These are phyloP conservation scores for Ranitomeya imitator DNA, from an alignment of 2,113 vertebrate species.

Conservation along the genomic window DNA sequence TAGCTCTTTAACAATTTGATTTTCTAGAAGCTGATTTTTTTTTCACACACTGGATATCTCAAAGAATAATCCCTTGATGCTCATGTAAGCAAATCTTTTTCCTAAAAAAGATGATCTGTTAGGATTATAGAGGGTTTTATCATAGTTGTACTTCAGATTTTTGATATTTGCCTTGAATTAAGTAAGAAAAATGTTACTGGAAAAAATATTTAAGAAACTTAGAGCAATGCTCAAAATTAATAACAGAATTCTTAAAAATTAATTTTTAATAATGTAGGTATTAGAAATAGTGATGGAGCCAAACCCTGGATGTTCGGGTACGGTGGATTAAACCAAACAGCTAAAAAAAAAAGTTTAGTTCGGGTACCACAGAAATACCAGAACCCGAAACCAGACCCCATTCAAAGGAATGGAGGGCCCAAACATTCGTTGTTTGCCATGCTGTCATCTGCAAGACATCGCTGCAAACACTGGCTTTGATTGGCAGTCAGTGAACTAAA, in stretches of 20 bases:
- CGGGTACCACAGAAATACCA: no score
- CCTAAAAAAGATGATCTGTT: constrained; percentile 5
- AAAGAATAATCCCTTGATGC: constrained; percentile 36
- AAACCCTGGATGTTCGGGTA: no score
- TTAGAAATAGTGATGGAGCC: no score
- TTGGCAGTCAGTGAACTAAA: no score
- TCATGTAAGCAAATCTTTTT: constrained; percentile 36
- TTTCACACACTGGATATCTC: constrained; percentile 1
- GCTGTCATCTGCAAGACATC: no score
- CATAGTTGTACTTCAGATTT: constrained; percentile 10
- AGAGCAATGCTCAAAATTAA: not conserved
- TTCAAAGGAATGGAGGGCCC: no score
- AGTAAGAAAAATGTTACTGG: not conserved
- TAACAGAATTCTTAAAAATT: not conserved
- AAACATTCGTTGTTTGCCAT: no score
- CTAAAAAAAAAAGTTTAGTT: no score
- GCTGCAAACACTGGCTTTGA: no score
- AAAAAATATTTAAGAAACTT: not conserved
- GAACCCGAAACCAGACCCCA: no score
- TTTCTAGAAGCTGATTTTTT: constrained; percentile 13
- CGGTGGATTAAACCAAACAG: no score
- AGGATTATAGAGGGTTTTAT: constrained; percentile 22
- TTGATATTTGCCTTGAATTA: constrained; percentile 16
- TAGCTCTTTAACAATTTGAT: constrained; percentile 24
- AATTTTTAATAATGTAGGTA: not conserved